Conservation (phyloP, 2,113 vertebrate species). For the Tetraodon nigroviridis region DNA sequence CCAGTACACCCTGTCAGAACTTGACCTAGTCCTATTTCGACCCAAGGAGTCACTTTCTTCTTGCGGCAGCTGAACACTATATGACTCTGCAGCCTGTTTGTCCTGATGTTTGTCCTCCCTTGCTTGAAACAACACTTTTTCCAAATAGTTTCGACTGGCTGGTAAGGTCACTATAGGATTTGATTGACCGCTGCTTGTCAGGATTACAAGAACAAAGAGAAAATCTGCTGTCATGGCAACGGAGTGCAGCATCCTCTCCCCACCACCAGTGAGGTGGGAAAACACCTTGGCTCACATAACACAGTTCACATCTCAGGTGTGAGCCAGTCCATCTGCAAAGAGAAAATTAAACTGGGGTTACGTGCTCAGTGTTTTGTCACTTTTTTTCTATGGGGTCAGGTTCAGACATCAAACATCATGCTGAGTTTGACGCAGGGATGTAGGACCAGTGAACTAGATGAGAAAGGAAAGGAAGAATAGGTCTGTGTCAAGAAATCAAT, state of each 20-base stretch:
- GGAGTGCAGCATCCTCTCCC: conserved; percentile 84
- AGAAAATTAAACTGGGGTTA: conserved; percentile 65
- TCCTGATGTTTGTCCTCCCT: conserved; percentile 77
- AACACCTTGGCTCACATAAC: conserved; percentile 84
- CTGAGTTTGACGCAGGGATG: conserved; percentile 30
- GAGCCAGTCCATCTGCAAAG: conserved; percentile 71
- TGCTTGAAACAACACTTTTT: conserved; percentile 76
- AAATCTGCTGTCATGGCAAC: conserved; percentile 91
- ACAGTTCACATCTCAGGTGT: conserved; percentile 71
- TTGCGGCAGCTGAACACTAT: conserved; percentile 69
- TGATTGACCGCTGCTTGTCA: conserved; percentile 80
- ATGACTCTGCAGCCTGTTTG: conserved; percentile 60
- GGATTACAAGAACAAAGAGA: conserved; percentile 86
- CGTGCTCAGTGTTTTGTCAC: conserved; percentile 44
- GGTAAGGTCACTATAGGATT: conserved; percentile 83
- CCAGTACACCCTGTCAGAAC: conserved; percentile 74
- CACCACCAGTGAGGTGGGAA: conserved; percentile 82
- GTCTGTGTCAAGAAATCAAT: conserved; percentile 54
- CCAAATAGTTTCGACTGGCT: conserved; percentile 68
- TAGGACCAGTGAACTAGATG: conserved; percentile 47
- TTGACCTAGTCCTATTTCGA: conserved; percentile 75
- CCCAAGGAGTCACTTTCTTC: conserved; percentile 78
- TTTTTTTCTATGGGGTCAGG: conserved; percentile 33
- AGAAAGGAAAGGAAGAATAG: conserved; percentile 41
- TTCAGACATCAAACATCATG: conserved; percentile 32